Base-by-base conservation (phyloP, 2,113 vertebrate species). In the Silurus asotus region DNA sequence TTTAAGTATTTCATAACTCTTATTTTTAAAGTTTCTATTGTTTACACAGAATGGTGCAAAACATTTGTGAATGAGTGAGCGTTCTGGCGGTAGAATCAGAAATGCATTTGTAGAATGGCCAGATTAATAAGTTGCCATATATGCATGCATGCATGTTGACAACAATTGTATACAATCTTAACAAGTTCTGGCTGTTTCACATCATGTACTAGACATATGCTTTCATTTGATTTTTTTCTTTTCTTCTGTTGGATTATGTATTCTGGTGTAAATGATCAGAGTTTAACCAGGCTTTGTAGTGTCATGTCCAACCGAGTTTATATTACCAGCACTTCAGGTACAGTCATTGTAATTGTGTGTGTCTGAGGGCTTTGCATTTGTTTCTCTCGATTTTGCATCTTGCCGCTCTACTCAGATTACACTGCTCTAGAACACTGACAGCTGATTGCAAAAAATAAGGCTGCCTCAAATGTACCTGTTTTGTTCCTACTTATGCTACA, bases 351-450 rank as follows among this genome's bases (percentile, higher is more conserved):
- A 3, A 9, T 8, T 2, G 19, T 62, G 45, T 37, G 56, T 51
- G 8, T 51, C 0, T 53, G 8, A 17, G 14, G 11, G 53, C 11
- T n/a, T 59, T 58, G 15, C 28, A 37, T 14, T n/a, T 59, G n/a
- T 13, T 10, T 23, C 4, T 6, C 13, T 61, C 28, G 28, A 79
- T 8, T 89, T 25, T 69, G 88, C 92, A 90, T 93, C 79, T 89
- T 59, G 88, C 87, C 55, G 86, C 83, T 62, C 84, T 77, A n/a
- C 14, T 85, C 23, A 25, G 61, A 4, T 81, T 65, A 15, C 79
- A 64, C 58, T 65, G 23, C 9, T 19, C 10, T 25, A 15, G 51
- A 56, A 8, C 13, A 7, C 1, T 0, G 48, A 58, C 25, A 19
- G 55, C 7, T 5, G 17, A 79, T 79, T 45, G 0, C 56, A 28